These are phyloP conservation scores for Leptogaster cylindrica DNA, from an alignment of 2,888 invertebrate genomes.

Conservation along the genomic window DNA sequence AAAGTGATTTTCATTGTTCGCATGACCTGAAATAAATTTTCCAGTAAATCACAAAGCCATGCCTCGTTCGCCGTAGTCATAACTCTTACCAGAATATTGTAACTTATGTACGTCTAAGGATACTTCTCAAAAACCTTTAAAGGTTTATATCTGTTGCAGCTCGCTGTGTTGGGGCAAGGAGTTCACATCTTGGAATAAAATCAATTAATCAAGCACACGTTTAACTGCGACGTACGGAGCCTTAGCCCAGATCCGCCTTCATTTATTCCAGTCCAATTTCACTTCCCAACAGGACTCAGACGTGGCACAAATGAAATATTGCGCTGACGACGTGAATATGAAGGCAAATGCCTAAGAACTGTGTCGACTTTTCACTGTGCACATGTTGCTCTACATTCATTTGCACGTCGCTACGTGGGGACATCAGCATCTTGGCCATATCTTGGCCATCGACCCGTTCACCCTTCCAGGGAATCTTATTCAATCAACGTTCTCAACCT, in stretches of 20 bases:
- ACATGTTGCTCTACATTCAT: conserved; percentile 38
- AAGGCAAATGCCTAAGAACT: conserved; percentile 31
- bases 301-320: conserved; percentile 30
- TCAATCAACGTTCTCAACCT: conserved; percentile 38
- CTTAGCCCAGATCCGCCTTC: conserved; percentile 27
- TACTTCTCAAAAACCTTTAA: conserved; percentile 27
- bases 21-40: conserved; percentile 40
- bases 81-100: conserved; percentile 35
- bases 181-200: conserved; percentile 26
- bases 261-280: conserved; percentile 36
- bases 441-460: conserved; percentile 36
- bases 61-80: conserved; percentile 26
- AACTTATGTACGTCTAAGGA: conserved; percentile 33
- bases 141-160: conserved; percentile 26
- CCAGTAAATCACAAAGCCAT: conserved; percentile 38
- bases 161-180: conserved; percentile 6
- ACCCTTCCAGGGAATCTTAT: conserved; percentile 32
- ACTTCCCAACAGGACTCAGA: conserved; percentile 34
- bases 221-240: conserved; percentile 31
- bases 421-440: conserved; percentile 38
- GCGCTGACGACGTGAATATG: conserved; percentile 39
- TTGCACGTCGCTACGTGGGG: conserved; percentile 36
- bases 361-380: conserved; percentile 39
- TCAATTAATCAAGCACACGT: conserved; percentile 38
- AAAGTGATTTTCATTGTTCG: conserved; percentile 43